Percentiles rank a stretch among this genome's conserved stretches.
phyloP scores from a whole-genome alignment of 1,140 invertebrate species.

The Brachionus paranguensis region DNA sequence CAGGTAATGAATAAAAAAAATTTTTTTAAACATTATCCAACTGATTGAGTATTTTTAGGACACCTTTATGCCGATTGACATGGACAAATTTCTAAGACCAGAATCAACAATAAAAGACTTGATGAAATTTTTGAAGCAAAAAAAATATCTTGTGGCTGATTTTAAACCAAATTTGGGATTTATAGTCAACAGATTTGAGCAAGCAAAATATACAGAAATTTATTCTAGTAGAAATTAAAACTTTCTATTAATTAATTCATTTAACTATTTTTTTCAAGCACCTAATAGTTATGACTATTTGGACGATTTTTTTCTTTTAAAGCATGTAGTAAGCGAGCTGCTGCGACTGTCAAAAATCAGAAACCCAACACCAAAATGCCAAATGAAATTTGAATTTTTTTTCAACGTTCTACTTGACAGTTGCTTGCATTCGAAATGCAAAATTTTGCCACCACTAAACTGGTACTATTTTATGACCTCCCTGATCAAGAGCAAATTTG shows the following conservation, averaged over 20 bases:
- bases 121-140: conserved; percentile 5
- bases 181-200: neutral
- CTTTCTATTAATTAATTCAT: neutral
- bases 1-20: conserved; percentile 3
- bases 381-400: neutral
- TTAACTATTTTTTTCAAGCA: neutral
- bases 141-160: neutral
- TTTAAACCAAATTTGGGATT: neutral
- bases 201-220: neutral
- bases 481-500: conserved; percentile 27
- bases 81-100: conserved; percentile 13
- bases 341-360: neutral
- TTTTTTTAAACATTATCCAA: neutral
- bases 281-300: conserved; percentile 31
- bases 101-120: conserved; percentile 20
- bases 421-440: neutral
- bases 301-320: neutral
- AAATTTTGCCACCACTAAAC: conserved; percentile 23
- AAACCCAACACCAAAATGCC: neutral
- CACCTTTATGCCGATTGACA: neutral
- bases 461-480: conserved; percentile 32
- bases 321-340: neutral
- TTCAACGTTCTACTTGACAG: neutral
- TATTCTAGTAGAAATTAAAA: neutral
- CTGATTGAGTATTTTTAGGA: neutral